phyloP scores from a whole-genome alignment of 2,888 invertebrate species.

The Aspidiotus rigidus region DNA sequence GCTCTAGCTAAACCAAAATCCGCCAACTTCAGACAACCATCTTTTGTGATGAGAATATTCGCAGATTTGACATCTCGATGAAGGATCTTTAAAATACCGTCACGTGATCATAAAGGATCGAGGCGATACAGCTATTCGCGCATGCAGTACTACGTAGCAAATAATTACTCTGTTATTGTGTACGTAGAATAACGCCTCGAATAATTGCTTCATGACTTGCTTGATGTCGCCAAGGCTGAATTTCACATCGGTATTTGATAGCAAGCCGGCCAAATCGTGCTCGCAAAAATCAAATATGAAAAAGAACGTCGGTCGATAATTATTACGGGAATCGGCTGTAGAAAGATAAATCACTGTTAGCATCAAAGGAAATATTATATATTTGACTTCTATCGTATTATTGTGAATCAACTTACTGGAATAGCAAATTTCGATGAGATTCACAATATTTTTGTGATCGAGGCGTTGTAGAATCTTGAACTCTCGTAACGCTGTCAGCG shows the following conservation, averaged over 20 bases:
- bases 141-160: too few species aligned
- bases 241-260: slow-evolving; percentile 91
- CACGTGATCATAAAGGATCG: slow-evolving; percentile 17
- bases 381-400: not conserved
- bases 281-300: slow-evolving; percentile 98
- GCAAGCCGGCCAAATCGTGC: slow-evolving; percentile 90
- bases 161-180: slow-evolving; percentile 73
- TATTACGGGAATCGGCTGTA: slow-evolving; percentile 55
- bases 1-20: slow-evolving; percentile 96
- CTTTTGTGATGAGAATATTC: slow-evolving; percentile 92
- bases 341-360: not conserved
- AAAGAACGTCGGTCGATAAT: slow-evolving; percentile 80
- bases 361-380: not conserved
- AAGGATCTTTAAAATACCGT: slow-evolving; percentile 51
- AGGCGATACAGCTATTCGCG: too few species aligned
- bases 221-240: slow-evolving; percentile 95
- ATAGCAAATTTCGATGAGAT: slow-evolving; percentile 91
- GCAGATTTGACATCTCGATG: slow-evolving; percentile 99
- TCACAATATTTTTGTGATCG: slow-evolving; percentile 95
- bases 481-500: slow-evolving; percentile 94
- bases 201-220: slow-evolving; percentile 76
- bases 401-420: slow-evolving; percentile 55
- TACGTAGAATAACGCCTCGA: slow-evolving; percentile 88
- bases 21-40: slow-evolving; percentile 86
- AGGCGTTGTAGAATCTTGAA: slow-evolving; percentile 88